Conservation (phyloP, 2,113 vertebrate genomes). For the Crotalus horridus region DNA sequence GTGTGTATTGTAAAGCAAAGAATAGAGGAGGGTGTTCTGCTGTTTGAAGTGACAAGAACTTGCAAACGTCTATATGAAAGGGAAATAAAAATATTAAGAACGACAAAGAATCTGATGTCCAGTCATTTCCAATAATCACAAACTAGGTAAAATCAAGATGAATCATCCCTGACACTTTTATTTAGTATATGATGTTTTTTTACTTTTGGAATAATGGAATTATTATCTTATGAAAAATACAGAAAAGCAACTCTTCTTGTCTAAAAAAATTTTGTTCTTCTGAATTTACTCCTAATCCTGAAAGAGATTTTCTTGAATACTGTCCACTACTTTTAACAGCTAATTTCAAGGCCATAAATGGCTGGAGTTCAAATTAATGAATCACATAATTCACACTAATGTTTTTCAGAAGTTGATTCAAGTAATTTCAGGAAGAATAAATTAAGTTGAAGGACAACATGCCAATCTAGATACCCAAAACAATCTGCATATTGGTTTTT, state of each 20-base stretch:
- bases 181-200: background rate
- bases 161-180: background rate
- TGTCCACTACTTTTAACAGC: slow-evolving; percentile 22
- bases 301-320: slow-evolving; percentile 10
- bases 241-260: background rate
- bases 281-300: background rate
- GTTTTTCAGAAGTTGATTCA: slow-evolving; percentile 21
- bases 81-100: slow-evolving; percentile 70
- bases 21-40: slow-evolving; percentile 66
- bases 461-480: slow-evolving; percentile 45
- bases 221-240: background rate
- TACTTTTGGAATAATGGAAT: background rate
- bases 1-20: slow-evolving; percentile 65
- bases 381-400: slow-evolving; percentile 34
- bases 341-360: slow-evolving; percentile 2
- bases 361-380: slow-evolving; percentile 34
- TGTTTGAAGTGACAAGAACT: slow-evolving; percentile 68
- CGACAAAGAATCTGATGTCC: slow-evolving; percentile 44
- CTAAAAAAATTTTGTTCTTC: background rate
- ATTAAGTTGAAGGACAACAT: slow-evolving; percentile 44
- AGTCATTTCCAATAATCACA: slow-evolving; percentile 52
- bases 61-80: slow-evolving; percentile 64
- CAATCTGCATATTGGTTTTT: slow-evolving; percentile 49
- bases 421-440: slow-evolving; percentile 8
- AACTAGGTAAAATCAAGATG: slow-evolving; percentile 36